phyloP scores from a whole-genome alignment of 2,797 vertebrate genomes.

The Catostomus latipinnis region DNA sequence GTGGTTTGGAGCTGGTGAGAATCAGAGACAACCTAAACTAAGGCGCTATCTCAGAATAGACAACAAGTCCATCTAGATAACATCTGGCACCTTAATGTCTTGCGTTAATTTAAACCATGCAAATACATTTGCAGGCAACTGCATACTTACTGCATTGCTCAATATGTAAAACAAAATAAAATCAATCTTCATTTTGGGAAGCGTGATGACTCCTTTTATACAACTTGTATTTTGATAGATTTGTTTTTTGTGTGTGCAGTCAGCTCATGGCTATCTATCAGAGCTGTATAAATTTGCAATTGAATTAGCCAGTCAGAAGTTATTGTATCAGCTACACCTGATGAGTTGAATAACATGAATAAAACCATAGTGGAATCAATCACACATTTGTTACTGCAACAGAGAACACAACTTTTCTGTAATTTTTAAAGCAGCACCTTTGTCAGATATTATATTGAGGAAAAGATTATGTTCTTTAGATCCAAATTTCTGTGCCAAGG shows the following conservation, averaged over 20 bases:
- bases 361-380: conserved; percentile 11
- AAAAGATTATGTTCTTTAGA: conserved; percentile 23
- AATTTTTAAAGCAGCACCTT: conserved; percentile 3
- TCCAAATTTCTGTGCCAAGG: background rate
- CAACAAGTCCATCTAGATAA: background rate
- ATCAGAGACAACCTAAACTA: background rate
- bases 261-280: conserved; percentile 37
- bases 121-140: conserved; percentile 26
- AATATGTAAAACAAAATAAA: background rate
- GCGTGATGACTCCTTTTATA: conserved; percentile 39
- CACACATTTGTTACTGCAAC: background rate
- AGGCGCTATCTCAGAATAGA: background rate
- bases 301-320: conserved; percentile 42
- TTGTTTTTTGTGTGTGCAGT: conserved; percentile 26
- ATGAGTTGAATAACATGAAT: conserved; percentile 37
- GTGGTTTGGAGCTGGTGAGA: background rate
- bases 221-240: conserved; percentile 40
- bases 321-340: conserved; percentile 32
- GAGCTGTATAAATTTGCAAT: conserved; percentile 48
- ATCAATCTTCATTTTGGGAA: conserved; percentile 6
- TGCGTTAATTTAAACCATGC: background rate
- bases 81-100: background rate
- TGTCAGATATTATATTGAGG: conserved; percentile 15
- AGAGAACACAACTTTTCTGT: background rate
- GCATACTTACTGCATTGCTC: conserved; percentile 8